Evolutionary conservation across 1,140 invertebrate genomes (phyloP).

Genomic region (Anoplophora glabripennis): DNA sequence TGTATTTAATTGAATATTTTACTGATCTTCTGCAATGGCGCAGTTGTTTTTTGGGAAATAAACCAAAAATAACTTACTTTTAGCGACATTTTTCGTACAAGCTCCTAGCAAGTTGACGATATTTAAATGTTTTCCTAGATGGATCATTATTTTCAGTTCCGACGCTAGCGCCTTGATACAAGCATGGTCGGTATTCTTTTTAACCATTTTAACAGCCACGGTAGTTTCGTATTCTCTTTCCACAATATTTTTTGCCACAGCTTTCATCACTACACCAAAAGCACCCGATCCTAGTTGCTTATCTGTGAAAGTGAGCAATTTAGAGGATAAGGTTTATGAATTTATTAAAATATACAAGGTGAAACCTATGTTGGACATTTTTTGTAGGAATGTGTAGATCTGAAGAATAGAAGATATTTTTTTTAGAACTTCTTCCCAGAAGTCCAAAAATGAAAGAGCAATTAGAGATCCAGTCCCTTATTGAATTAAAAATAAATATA

Average conservation of each 20-base stretch:
- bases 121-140: constrained; percentile 91
- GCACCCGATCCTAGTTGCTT: constrained; percentile 86
- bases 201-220: constrained; percentile 87
- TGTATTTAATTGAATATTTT: too few species aligned
- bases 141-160: constrained; percentile 93
- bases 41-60: too few species aligned
- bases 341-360: constrained; percentile 2
- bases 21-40: too few species aligned
- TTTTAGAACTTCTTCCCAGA: too few species aligned
- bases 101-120: constrained; percentile 93
- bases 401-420: too few species aligned
- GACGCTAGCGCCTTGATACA: constrained; percentile 80
- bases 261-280: constrained; percentile 91
- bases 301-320: constrained; percentile 50
- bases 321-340: not conserved
- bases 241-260: constrained; percentile 72
- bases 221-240: constrained; percentile 65
- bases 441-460: too few species aligned
- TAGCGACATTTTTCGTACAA: constrained; percentile 84
- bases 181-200: constrained; percentile 68
- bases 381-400: too few species aligned
- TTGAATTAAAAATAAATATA: too few species aligned
- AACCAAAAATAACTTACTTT: constrained; percentile 80
- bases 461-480: too few species aligned
- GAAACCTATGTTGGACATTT: too few species aligned